Conservation (phyloP, 2,113 vertebrate species). For the Aleadryas rufinucha region DNA sequence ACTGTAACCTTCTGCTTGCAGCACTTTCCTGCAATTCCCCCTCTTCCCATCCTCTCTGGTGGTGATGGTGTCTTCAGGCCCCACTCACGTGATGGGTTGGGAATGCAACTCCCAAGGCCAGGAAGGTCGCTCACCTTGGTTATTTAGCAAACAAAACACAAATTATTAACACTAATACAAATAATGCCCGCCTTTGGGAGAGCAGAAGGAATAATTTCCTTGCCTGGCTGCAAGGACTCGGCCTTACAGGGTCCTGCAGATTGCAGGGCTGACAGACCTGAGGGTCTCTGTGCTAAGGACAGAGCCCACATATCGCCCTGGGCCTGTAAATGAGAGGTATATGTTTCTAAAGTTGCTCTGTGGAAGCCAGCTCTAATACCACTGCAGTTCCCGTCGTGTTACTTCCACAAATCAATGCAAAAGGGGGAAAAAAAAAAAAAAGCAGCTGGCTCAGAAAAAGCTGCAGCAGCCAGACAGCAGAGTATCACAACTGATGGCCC, state of each 20-base stretch:
- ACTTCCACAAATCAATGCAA: not conserved
- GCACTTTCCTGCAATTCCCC: not conserved
- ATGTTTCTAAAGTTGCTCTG: not conserved
- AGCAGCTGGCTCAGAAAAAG: not conserved
- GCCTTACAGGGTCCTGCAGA: not conserved
- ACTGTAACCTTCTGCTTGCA: not conserved
- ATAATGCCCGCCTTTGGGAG: not conserved
- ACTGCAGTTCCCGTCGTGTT: not conserved
- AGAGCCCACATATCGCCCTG: not conserved
- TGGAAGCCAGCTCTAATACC: not conserved
- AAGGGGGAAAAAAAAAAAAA: not conserved
- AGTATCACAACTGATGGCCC: not conserved
- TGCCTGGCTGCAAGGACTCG: not conserved
- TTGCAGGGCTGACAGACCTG: not conserved
- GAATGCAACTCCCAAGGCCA: not conserved
- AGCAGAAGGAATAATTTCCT: not conserved
- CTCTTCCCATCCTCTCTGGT: not conserved
- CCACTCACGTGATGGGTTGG: not conserved
- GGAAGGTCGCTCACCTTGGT: not conserved
- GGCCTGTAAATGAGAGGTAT: not conserved
- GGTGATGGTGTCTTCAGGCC: not conserved
- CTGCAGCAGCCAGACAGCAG: not conserved
- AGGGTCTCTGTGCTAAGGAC: not conserved
- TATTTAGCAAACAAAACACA: not conserved
- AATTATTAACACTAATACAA: constrained; percentile 60